Base-by-base conservation (phyloP, 2,888 invertebrate genomes). In the Dioctria linearis region DNA sequence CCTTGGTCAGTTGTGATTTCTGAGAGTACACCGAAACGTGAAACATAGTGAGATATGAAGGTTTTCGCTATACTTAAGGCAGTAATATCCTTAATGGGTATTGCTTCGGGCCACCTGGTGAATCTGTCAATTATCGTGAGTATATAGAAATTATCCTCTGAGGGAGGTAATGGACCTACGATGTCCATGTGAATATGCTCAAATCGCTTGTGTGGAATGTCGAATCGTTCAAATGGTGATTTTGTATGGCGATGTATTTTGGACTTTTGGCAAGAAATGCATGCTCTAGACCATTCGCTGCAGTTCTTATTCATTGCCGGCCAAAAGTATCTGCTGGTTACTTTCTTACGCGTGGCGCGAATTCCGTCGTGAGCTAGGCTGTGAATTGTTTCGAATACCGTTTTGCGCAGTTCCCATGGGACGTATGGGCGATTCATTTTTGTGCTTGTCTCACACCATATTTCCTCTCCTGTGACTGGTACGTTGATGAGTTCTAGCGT, bases 191-290 rank as follows among this genome's bases (percentile, higher is more conserved):
- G 61, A 3, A 71, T 71, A 51, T 71, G 71, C 6, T 71, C 51
- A n/a, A 71, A 71, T 51, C 37, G 49, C 25, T n/a, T 43, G 25
- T 5, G 11, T n/a, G 71, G 3, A 9, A 37, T 9, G 3, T 11
- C 37, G 71, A 71, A 71, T 0, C 5, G 5, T 49, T 51, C 71
- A 39, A 43, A 9, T 6, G 49, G 37, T 39, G 49, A 4, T 13
- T 9, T 5, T 5, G 49, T 71, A n/a, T 71, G 51, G 3, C 71
- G 71, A 3, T 3, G 4, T 3, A 71, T 37, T 9, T 71, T 71
- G 25, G 49, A 25, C 11, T 39, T 49, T 9, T 51, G 71, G n/a
- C 71, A 71, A 4, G 3, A 5, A 87, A 3, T 69, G 43, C 79
- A 79, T 3, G 11, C 5, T 46, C 61, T 79, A 42, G 63, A 59